Evolutionary conservation across 2,113 vertebrate species (phyloP).

Genomic region (Cygnus atratus): DNA sequence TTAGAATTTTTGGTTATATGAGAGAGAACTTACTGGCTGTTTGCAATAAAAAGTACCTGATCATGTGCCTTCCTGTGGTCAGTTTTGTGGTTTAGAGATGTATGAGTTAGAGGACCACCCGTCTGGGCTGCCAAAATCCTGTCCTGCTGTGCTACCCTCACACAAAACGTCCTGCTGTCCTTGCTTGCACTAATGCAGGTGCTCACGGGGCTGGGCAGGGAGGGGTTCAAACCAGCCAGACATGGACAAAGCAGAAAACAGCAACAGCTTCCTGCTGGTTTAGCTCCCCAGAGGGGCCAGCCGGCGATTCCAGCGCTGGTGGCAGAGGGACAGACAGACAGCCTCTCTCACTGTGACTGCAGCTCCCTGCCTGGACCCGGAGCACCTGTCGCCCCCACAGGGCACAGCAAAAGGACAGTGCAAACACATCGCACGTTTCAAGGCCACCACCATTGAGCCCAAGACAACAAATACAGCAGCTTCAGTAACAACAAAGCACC

Average conservation of each 20-base stretch:
- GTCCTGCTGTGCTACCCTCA: background rate
- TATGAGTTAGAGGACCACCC: background rate
- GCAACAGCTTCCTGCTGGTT: background rate
- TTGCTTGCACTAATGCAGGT: background rate
- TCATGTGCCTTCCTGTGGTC: background rate
- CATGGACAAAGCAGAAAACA: fast-evolving
- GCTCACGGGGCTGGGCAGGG: fast-evolving
- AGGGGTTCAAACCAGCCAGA: background rate
- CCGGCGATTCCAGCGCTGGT: background rate
- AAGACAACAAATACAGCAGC: background rate
- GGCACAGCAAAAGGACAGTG: no score
- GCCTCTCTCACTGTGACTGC: background rate
- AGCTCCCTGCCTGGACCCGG: background rate
- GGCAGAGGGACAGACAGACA: background rate
- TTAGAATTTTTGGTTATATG: background rate
- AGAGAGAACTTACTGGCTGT: background rate
- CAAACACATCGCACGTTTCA: fast-evolving
- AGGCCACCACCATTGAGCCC: background rate
- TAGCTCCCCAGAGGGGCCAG: background rate
- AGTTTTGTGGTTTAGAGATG: background rate
- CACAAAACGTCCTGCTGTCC: background rate
- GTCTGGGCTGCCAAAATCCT: background rate
- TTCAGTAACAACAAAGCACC: background rate
- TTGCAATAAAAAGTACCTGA: background rate
- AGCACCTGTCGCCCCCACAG: background rate